phyloP scores from a whole-genome alignment of 2,113 vertebrate species.

The Siniperca knerii region DNA sequence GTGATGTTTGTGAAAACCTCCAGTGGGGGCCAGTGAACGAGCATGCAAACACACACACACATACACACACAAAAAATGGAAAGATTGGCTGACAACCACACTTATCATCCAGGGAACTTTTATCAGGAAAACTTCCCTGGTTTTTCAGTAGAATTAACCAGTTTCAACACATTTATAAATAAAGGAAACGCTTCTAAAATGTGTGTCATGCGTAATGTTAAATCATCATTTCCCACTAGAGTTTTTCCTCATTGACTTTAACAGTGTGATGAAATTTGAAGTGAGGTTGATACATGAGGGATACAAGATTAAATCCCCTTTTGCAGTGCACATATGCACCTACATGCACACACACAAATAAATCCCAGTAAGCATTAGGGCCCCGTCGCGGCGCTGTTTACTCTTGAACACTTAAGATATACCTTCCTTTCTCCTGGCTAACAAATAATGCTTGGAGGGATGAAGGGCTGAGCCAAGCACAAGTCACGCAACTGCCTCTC shows the following conservation, averaged over 20 bases:
- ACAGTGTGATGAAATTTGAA: conserved; percentile 3
- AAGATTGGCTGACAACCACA: not conserved
- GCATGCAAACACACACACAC: not conserved
- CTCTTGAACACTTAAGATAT: conserved; percentile 80
- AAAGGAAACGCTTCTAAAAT: conserved; percentile 25
- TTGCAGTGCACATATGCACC: not conserved
- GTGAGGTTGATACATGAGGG: not conserved
- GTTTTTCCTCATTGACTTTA: not conserved
- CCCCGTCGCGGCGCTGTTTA: conserved; percentile 68
- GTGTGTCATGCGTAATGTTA: not conserved
- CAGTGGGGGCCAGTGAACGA: conserved; percentile 16
- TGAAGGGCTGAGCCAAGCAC: conserved; percentile 73
- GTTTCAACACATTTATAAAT: conserved; percentile 24
- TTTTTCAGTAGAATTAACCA: conserved; percentile 3
- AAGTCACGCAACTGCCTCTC: conserved; percentile 82
- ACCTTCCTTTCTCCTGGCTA: conserved; percentile 80
- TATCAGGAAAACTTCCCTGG: not conserved
- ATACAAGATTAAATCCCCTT: conserved; percentile 4
- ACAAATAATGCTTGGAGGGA: conserved; percentile 77
- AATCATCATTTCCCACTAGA: not conserved
- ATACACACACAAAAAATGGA: not conserved
- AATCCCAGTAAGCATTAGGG: conserved; percentile 43
- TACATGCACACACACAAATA: conserved; percentile 13
- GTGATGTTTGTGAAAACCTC: conserved; percentile 42
- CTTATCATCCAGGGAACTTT: not conserved